A percentile compares a stretch with the other conserved stretches of the same genome.
Evolutionary conservation across 2,113 vertebrate genomes (phyloP).

Genomic region (Anas platyrhynchos): DNA sequence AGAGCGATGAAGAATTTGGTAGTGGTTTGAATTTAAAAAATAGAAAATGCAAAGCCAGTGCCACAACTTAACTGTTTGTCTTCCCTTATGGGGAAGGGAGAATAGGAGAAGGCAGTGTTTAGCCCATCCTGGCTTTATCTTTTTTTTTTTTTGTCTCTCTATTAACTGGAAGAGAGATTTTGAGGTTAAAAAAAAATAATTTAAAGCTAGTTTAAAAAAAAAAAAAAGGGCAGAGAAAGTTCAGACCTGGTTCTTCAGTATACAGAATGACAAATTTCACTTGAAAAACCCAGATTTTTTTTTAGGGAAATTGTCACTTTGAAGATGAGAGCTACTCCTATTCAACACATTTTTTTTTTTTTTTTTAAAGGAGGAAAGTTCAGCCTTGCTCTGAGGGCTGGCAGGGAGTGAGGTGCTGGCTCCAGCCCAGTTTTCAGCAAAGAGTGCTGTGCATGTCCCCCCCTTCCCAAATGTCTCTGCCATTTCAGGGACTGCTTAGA

Average conservation of each 20-base stretch:
- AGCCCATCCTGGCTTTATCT: neutral
- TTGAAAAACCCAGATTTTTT: neutral
- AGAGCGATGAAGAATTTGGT: neutral
- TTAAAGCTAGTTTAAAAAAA: neutral
- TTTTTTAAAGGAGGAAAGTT: neutral
- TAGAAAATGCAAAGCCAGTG: neutral
- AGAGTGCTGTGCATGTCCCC: neutral
- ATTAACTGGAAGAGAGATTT: neutral
- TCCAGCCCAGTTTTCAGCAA: neutral
- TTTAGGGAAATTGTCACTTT: neutral
- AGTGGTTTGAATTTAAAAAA: neutral
- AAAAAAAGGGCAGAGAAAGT: neutral
- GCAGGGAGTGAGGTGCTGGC: neutral
- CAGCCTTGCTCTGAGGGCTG: neutral
- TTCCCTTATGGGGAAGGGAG: neutral
- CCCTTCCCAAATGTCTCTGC: accelerated
- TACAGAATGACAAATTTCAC: slow-evolving; percentile 26
- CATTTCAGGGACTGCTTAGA: neutral
- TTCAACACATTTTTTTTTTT: neutral
- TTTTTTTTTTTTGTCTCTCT: neutral
- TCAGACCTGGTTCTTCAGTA: neutral
- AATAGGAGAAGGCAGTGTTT: neutral
- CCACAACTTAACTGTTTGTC: neutral
- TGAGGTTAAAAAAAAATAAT: neutral
- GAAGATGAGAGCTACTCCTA: neutral